Conservation (phyloP, 2,113 vertebrate species). For the Dipodomys ordii region DNA sequence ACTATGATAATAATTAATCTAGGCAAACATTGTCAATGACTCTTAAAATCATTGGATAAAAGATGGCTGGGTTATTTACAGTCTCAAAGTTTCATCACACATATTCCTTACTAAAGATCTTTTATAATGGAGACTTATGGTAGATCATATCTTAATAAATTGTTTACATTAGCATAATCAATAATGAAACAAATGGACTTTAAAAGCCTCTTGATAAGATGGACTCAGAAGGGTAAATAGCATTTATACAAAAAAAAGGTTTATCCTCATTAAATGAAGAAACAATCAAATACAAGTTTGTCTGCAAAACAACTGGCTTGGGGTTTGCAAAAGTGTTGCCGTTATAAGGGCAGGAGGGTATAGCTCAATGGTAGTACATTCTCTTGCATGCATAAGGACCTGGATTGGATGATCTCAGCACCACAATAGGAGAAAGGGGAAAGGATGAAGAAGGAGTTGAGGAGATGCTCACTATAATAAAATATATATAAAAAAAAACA, state of each 20-base stretch:
- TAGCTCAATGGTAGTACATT: no score
- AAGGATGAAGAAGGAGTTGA: no score
- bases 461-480: no score
- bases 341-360: not conserved
- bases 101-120: slow-evolving; percentile 25
- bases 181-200: slow-evolving; percentile 1
- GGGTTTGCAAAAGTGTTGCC: not conserved
- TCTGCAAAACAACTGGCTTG: not conserved
- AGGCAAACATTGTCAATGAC: slow-evolving; percentile 19
- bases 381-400: no score
- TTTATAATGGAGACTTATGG: slow-evolving; percentile 26
- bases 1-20: not conserved
- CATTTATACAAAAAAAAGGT: not conserved
- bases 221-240: not conserved
- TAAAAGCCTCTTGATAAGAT: not conserved
- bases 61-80: not conserved
- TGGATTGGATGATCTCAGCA: no score
- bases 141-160: not conserved
- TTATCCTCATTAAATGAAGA: not conserved
- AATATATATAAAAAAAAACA: no score
- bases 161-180: not conserved
- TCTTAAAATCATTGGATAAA: not conserved
- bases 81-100: not conserved
- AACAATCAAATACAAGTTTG: not conserved
- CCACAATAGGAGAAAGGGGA: not conserved